A percentile compares a stretch with the other conserved stretches of the same genome.
phyloP scores from a whole-genome alignment of 2,888 invertebrate genomes.

The Zygothrica quintamaculata region DNA sequence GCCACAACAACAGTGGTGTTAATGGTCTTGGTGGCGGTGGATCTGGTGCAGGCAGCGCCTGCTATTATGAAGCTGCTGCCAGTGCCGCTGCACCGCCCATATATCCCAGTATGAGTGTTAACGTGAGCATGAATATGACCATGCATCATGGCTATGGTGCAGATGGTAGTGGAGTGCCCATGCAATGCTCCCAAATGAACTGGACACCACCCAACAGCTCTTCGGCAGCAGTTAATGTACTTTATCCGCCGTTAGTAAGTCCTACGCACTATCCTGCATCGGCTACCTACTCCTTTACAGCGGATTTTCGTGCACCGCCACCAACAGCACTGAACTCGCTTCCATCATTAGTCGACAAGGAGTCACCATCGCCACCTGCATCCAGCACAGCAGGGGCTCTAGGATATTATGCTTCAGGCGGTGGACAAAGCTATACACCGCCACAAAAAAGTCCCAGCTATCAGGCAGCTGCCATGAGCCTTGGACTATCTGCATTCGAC shows the following conservation, averaged over 20 bases:
- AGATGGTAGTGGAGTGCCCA: constrained; percentile 81
- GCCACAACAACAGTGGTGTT: constrained; percentile 42
- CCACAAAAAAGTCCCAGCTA: constrained; percentile 83
- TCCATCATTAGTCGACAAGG: constrained; percentile 77
- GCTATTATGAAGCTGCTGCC: constrained; percentile 82
- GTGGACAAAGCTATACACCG: constrained; percentile 81
- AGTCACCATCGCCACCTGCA: constrained; percentile 76
- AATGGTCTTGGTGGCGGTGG: constrained; percentile 34
- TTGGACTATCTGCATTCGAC: constrained; percentile 81
- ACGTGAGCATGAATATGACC: constrained; percentile 98
- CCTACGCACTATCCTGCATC: constrained; percentile 88
- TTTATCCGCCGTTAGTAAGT: constrained; percentile 88
- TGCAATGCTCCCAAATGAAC: constrained; percentile 89
- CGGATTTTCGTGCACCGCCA: constrained; percentile 89
- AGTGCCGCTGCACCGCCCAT: constrained; percentile 84
- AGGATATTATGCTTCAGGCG: constrained; percentile 83
- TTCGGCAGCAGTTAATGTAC: constrained; percentile 87
- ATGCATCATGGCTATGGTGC: constrained; percentile 92
- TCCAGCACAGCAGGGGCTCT: constrained; percentile 69
- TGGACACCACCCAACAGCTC: constrained; percentile 89
- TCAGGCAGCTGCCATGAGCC: constrained; percentile 66
- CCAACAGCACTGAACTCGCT: constrained; percentile 85
- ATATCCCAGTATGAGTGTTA: constrained; percentile 97
- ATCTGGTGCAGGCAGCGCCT: constrained; percentile 51
- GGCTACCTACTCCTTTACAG: constrained; percentile 93